phyloP scores from a whole-genome alignment of 2,888 invertebrate species.

The Nasonovia ribisnigri region DNA sequence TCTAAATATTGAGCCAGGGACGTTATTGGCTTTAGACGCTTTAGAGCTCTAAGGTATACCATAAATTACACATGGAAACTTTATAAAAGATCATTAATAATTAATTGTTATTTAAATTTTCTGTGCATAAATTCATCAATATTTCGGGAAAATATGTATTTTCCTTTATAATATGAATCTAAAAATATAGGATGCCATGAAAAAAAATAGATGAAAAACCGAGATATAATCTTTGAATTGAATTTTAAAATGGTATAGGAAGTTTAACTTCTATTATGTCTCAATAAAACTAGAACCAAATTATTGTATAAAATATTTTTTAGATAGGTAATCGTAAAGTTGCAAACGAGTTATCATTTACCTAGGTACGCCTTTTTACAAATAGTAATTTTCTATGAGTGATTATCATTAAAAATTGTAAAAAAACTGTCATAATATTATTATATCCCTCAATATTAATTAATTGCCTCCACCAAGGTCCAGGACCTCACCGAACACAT shows the following conservation, averaged over 20 bases:
- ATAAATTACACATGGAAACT: background rate
- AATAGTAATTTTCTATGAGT: no score
- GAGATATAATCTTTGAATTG: no score
- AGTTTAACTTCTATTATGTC: background rate
- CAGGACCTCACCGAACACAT: no score
- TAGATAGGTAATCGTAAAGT: background rate
- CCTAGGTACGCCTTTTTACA: no score
- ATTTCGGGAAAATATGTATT: background rate
- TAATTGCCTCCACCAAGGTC: no score
- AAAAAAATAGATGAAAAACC: no score
- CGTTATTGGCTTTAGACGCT: background rate
- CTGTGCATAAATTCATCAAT: background rate
- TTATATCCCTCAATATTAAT: no score
- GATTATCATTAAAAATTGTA: no score
- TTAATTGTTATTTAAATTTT: background rate
- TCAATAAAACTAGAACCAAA: background rate
- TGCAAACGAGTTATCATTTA: no score
- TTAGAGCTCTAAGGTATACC: background rate
- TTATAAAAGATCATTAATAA: background rate
- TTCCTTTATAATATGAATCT: background rate
- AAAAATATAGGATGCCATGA: background rate
- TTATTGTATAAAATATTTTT: background rate
- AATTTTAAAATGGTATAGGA: background rate
- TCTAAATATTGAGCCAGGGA: background rate
- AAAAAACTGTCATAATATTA: no score